A percentile compares a stretch with the other conserved stretches of the same genome.
These are phyloP conservation scores for Larimichthys crocea DNA, from an alignment of 2,113 vertebrate genomes.

Conservation along the genomic window DNA sequence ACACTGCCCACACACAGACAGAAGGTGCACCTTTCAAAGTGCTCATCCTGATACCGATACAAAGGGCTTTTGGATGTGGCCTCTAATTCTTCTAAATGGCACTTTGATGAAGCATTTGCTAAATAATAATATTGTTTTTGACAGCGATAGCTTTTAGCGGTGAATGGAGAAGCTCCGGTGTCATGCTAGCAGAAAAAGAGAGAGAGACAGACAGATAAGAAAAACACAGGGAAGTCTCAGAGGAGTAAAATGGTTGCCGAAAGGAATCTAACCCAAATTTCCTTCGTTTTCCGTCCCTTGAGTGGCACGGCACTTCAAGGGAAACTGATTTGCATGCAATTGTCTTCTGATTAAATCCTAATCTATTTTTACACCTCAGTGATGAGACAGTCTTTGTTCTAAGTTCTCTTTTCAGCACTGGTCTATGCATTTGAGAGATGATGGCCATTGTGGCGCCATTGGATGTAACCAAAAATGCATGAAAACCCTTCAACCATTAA, in stretches of 20 bases:
- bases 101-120: background rate
- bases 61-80: background rate
- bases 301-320: conserved; percentile 69
- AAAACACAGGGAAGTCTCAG: conserved; percentile 25
- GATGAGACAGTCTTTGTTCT: conserved; percentile 45
- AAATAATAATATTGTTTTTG: background rate
- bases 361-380: conserved; percentile 73
- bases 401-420: conserved; percentile 26
- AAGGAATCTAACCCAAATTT: conserved; percentile 69
- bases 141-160: background rate
- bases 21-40: too few species aligned
- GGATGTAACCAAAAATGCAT: background rate
- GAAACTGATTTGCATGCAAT: conserved; percentile 74
- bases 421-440: background rate
- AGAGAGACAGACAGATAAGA: background rate
- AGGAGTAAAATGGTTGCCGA: conserved; percentile 56
- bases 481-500: background rate
- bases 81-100: background rate
- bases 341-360: conserved; percentile 73
- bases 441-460: background rate
- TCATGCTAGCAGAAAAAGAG: conserved; percentile 4
- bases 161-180: background rate
- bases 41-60: background rate
- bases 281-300: conserved; percentile 62
- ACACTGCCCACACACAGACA: background rate